Evolutionary conservation across 2,888 invertebrate genomes (phyloP).

Genomic region (Ophioninae sp.): DNA sequence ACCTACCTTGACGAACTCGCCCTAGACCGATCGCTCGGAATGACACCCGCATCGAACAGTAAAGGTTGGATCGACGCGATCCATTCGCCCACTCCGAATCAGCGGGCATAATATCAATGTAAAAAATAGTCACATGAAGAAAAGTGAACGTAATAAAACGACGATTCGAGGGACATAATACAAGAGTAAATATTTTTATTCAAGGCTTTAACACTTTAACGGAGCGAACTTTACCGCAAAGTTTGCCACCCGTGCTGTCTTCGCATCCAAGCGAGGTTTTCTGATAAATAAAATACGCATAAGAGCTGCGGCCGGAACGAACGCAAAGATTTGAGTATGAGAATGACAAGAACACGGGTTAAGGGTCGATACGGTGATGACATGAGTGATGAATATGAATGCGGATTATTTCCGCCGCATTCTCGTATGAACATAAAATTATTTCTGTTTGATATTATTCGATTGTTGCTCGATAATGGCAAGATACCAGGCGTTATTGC

Average conservation of each 20-base stretch:
- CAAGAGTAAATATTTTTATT: conserved; percentile 48
- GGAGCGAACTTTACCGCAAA: conserved; percentile 3
- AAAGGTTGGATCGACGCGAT: background rate
- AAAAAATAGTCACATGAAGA: background rate
- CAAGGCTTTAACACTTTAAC: conserved; percentile 39
- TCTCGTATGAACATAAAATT: conserved; percentile 66
- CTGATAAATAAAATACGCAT: conserved; percentile 76
- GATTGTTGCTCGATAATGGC: conserved; percentile 74
- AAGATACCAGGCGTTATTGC: conserved; percentile 74
- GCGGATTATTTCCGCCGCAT: conserved; percentile 46
- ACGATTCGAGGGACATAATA: conserved; percentile 32
- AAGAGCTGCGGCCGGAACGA: background rate
- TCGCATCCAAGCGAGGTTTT: conserved; percentile 72
- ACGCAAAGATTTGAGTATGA: conserved; percentile 13
- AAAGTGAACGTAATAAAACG: conserved; percentile 44
- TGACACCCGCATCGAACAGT: too few species aligned
- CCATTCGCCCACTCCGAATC: background rate
- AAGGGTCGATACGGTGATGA: conserved; percentile 30
- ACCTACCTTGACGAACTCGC: too few species aligned
- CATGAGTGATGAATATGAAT: conserved; percentile 41
- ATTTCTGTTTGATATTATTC: conserved; percentile 81
- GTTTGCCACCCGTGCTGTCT: conserved; percentile 14
- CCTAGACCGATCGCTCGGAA: too few species aligned
- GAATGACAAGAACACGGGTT: conserved; percentile 17
- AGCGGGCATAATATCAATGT: conserved; percentile 2